A percentile compares a stretch with the other conserved stretches of the same genome.
Evolutionary conservation across 2,888 invertebrate species (phyloP).

Genomic region (Sclerodermus sp.): DNA sequence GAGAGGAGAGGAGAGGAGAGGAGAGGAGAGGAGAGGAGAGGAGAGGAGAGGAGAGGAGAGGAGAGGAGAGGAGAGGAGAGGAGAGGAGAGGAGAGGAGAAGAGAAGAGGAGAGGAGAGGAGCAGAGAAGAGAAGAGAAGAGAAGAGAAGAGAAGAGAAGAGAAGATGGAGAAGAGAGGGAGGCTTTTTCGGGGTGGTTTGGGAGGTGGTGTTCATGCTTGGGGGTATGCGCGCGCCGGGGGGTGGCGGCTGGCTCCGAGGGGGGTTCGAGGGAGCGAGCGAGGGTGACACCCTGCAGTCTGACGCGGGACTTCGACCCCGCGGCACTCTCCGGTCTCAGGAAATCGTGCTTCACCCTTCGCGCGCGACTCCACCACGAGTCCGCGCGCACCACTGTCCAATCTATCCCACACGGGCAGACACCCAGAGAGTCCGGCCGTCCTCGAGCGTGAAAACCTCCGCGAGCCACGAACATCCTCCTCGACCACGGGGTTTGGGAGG

Average conservation of each 20-base stretch:
- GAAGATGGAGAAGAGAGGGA: constrained; percentile 9
- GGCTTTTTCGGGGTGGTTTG: constrained; percentile 11
- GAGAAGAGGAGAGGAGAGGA: constrained; percentile 7
- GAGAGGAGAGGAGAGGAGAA: constrained; percentile 5
- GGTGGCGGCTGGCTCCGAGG: constrained; percentile 32
- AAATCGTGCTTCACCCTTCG: too few relatives aligned
- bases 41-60: too few relatives aligned
- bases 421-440: too few relatives aligned
- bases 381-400: too few relatives aligned
- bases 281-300: constrained; percentile 58
- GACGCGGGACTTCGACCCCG: constrained; percentile 49
- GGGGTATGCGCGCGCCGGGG: constrained; percentile 27
- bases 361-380: too few relatives aligned
- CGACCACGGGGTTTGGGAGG: too few relatives aligned
- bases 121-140: too few relatives aligned
- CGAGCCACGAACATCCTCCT: too few relatives aligned
- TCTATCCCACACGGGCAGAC: constrained; percentile 28
- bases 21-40: too few relatives aligned
- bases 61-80: not conserved
- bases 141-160: constrained; percentile 1
- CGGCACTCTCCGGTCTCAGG: constrained; percentile 1
- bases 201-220: constrained; percentile 24
- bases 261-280: constrained; percentile 42
- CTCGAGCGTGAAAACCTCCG: too few relatives aligned
- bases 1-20: not conserved